A percentile compares a stretch with the other conserved stretches of the same genome.
phyloP scores from a whole-genome alignment of 2,888 invertebrate genomes.

The Tuta absoluta region DNA sequence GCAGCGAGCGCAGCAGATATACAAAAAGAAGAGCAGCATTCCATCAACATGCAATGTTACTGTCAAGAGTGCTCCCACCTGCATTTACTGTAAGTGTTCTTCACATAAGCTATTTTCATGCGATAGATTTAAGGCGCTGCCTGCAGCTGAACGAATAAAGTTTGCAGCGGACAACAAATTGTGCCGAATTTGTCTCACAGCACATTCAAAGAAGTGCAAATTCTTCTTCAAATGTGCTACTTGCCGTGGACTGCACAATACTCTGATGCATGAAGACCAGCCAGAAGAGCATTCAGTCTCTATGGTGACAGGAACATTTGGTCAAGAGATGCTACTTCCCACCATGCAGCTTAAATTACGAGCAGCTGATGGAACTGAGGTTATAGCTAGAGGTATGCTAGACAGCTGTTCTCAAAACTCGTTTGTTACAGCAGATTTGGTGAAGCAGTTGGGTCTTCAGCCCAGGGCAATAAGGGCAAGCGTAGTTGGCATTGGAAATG shows the following conservation, averaged over 20 bases:
- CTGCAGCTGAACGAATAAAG: not conserved
- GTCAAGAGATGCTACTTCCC: not conserved
- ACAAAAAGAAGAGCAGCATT: not conserved
- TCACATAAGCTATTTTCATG: conserved; percentile 1
- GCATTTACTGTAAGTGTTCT: not conserved
- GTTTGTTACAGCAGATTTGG: not conserved
- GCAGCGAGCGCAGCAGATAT: not conserved
- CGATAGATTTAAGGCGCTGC: not conserved
- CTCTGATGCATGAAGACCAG: conserved; percentile 3
- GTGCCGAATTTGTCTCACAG: not conserved
- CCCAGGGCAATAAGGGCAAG: not conserved
- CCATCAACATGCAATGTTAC: not conserved
- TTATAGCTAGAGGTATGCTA: not conserved
- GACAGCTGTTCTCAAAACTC: not conserved
- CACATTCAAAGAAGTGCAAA: not conserved
- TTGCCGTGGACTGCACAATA: conserved; percentile 12
- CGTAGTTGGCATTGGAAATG: conserved; percentile 2
- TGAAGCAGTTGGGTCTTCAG: not conserved
- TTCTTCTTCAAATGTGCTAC: not conserved
- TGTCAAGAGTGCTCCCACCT: not conserved
- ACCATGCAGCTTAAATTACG: conserved; percentile 1
- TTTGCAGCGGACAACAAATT: conserved; percentile 10
- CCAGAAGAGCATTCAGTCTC: not conserved
- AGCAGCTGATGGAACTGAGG: not conserved
- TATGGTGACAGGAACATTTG: not conserved